Evolutionary conservation across 2,888 invertebrate species (phyloP).

Genomic region (Drosophila helvetica): DNA sequence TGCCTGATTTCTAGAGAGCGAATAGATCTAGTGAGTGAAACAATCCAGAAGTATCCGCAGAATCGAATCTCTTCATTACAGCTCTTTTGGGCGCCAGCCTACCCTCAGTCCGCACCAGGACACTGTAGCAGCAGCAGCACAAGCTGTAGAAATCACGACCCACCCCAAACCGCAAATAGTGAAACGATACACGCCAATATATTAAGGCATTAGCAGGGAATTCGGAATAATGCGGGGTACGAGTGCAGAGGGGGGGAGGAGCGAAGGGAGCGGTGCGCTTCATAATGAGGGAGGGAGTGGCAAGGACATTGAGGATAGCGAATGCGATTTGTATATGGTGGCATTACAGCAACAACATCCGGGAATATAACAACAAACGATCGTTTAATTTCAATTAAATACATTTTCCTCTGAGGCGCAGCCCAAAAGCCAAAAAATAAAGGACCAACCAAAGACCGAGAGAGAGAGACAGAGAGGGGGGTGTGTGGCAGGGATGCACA

Average conservation of each 20-base stretch:
- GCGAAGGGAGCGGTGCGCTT: background rate
- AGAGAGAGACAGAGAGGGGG: background rate
- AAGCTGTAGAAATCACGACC: slow-evolving; percentile 76
- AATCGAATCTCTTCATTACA: background rate
- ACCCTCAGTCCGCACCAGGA: slow-evolving; percentile 18
- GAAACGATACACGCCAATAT: slow-evolving; percentile 77
- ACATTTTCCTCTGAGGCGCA: slow-evolving; percentile 76
- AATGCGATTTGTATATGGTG: slow-evolving; percentile 79
- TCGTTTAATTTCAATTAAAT: slow-evolving; percentile 84
- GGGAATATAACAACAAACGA: slow-evolving; percentile 72
- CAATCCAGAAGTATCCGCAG: background rate
- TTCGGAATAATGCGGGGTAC: background rate
- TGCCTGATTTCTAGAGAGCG: too few species aligned
- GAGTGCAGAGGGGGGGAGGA: slow-evolving; percentile 6
- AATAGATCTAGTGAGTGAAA: background rate
- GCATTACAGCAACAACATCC: slow-evolving; percentile 63
- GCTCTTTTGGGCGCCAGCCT: slow-evolving; percentile 11
- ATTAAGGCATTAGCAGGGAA: slow-evolving; percentile 79
- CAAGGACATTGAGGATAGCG: slow-evolving; percentile 56
- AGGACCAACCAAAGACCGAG: slow-evolving; percentile 48
- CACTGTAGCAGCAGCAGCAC: background rate
- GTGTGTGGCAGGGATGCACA: background rate
- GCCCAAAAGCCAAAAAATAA: slow-evolving; percentile 79
- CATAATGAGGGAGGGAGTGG: slow-evolving; percentile 3
- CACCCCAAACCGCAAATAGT: slow-evolving; percentile 82